Evolutionary conservation across 2,888 invertebrate genomes (phyloP).

Genomic region (Tipula unca): DNA sequence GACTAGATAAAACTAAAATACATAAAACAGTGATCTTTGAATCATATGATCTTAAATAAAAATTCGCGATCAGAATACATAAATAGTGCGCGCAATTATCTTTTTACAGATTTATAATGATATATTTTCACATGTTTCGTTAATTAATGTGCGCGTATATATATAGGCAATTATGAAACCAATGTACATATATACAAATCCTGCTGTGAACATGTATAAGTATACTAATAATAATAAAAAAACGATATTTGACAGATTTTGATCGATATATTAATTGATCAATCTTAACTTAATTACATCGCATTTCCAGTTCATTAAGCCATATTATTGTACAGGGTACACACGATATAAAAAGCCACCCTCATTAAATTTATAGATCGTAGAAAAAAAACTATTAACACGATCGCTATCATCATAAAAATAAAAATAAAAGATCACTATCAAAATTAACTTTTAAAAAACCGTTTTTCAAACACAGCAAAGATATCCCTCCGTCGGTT

Average conservation of each 20-base stretch:
- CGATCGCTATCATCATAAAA: not conserved
- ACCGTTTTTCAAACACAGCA: not conserved
- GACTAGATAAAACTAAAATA: not conserved
- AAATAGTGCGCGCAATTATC: not conserved
- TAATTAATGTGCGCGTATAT: not conserved
- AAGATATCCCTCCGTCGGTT: slow-evolving; percentile 3
- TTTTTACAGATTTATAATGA: slow-evolving; percentile 14
- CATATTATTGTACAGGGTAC: no score
- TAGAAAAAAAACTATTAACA: not conserved
- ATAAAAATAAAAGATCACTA: not conserved
- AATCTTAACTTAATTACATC: not conserved
- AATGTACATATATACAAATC: not conserved
- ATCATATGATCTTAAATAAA: not conserved
- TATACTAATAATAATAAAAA: no score
- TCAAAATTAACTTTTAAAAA: slow-evolving; percentile 14
- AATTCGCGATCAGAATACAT: slow-evolving; percentile 14
- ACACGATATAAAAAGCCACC: not conserved
- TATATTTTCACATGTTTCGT: slow-evolving; percentile 19
- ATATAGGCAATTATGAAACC: not conserved
- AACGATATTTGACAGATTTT: not conserved
- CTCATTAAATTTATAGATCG: not conserved
- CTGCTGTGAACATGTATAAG: not conserved
- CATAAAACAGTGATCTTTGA: not conserved
- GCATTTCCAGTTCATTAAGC: not conserved
- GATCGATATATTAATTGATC: not conserved